These are phyloP conservation scores for Cacatua alba DNA, from an alignment of 2,113 vertebrate species.

Conservation along the genomic window DNA sequence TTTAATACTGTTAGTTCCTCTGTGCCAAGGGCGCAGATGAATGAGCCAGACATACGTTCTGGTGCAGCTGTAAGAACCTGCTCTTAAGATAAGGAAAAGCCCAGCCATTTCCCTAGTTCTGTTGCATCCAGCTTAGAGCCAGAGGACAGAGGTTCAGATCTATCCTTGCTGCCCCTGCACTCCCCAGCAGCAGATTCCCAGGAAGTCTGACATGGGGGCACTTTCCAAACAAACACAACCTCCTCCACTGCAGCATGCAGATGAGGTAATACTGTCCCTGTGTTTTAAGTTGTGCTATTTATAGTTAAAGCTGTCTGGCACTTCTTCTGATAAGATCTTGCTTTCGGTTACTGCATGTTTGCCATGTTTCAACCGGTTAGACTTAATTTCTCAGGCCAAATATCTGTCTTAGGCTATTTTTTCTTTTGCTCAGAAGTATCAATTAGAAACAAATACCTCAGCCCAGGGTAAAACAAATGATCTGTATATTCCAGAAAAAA, in stretches of 20 bases:
- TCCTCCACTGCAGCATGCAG: background rate
- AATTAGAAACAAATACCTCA: background rate
- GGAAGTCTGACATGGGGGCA: background rate
- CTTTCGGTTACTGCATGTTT: background rate
- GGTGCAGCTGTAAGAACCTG: background rate
- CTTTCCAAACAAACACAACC: background rate
- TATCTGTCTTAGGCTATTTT: background rate
- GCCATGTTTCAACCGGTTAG: background rate
- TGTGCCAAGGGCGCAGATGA: accelerated
- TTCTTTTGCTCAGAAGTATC: background rate
- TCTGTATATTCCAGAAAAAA: background rate
- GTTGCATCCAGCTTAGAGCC: background rate
- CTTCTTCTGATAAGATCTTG: background rate
- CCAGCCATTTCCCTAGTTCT: background rate
- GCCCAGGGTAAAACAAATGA: background rate
- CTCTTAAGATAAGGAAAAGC: background rate
- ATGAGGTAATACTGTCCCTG: background rate
- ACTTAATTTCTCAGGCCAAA: background rate
- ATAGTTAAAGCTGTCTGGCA: background rate
- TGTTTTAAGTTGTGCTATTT: background rate
- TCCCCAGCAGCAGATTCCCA: background rate
- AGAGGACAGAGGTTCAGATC: background rate
- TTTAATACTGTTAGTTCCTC: background rate
- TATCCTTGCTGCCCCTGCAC: background rate
- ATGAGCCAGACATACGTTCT: background rate